These are phyloP conservation scores for Lutjanus campechanus DNA, from an alignment of 2,797 vertebrate species.

Conservation along the genomic window DNA sequence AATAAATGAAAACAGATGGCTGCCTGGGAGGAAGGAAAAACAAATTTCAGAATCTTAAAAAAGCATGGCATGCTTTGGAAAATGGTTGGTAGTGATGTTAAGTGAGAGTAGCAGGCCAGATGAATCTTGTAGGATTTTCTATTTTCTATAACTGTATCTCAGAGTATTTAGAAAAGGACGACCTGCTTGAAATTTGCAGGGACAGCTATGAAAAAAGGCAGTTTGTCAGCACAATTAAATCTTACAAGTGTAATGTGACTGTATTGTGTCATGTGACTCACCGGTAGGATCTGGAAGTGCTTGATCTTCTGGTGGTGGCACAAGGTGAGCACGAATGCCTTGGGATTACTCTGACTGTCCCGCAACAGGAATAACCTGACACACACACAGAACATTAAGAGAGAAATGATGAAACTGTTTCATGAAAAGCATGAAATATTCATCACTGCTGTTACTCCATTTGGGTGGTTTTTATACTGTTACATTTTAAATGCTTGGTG, in stretches of 20 bases:
- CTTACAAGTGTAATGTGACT: not conserved
- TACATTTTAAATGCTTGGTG: conserved; percentile 4
- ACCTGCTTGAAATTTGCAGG: conserved; percentile 2
- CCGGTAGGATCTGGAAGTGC: conserved; percentile 99
- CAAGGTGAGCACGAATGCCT: conserved; percentile 97
- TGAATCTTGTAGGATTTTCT: not conserved
- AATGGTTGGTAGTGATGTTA: not conserved
- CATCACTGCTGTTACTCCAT: not conserved
- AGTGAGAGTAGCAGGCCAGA: not conserved
- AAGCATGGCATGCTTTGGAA: conserved; percentile 1
- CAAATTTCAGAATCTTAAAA: conserved; percentile 4
- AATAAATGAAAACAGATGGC: conserved; percentile 38
- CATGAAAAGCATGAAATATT: not conserved
- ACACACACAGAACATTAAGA: not conserved
- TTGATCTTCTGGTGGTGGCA: conserved; percentile 99
- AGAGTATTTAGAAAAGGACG: not conserved
- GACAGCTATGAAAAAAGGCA: not conserved
- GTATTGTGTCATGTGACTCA: conserved; percentile 82
- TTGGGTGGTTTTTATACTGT: not conserved
- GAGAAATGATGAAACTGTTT: not conserved
- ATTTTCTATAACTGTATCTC: not conserved
- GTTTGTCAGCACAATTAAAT: not conserved
- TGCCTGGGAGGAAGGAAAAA: conserved; percentile 22
- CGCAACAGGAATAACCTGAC: conserved; percentile 95
- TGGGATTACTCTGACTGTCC: conserved; percentile 99